Conservation (phyloP, 2,797 vertebrate genomes). For the Falco novaeseelandiae region DNA sequence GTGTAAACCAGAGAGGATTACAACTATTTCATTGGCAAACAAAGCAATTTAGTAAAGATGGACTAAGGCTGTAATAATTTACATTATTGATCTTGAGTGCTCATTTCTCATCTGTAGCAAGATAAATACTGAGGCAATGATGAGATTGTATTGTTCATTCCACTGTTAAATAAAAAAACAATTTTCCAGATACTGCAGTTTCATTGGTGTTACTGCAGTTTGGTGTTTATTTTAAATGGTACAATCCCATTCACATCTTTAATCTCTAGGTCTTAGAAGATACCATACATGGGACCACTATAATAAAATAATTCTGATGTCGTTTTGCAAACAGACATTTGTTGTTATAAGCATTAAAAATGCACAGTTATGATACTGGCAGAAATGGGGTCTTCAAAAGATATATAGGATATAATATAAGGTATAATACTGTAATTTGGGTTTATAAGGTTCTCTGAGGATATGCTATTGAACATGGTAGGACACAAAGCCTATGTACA, state of each 20-base stretch:
- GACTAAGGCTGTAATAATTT: background rate
- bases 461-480: background rate
- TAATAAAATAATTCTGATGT: background rate
- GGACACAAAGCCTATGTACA: background rate
- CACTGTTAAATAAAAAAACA: background rate
- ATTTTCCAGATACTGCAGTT: background rate
- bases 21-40: background rate
- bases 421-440: background rate
- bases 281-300: accelerated
- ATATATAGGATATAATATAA: background rate
- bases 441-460: background rate
- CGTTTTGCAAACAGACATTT: background rate
- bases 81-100: background rate
- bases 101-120: background rate
- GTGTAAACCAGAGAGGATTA: background rate
- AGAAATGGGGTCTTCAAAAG: background rate
- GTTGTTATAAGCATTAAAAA: background rate
- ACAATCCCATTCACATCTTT: background rate
- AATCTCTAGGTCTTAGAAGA: background rate
- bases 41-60: background rate
- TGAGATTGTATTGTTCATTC: background rate
- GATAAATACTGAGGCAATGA: background rate
- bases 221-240: background rate
- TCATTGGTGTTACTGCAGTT: background rate
- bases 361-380: background rate